A percentile compares a stretch with the other conserved stretches of the same genome.
Conservation (phyloP, 2,113 vertebrate genomes). For the Delphinus delphis region DNA sequence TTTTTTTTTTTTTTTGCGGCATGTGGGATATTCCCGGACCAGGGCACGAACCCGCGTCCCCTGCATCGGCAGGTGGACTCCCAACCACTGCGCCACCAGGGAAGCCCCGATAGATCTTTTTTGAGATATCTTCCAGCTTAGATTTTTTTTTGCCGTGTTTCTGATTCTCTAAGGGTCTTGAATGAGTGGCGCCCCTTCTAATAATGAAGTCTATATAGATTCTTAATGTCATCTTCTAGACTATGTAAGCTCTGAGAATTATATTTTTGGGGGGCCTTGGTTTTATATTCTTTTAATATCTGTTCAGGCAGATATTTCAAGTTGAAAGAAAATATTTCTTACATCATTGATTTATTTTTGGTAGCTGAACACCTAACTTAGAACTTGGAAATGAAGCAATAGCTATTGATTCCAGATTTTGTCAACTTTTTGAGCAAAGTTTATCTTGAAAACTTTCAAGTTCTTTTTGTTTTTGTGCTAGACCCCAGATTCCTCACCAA, state of each 20-base stretch:
- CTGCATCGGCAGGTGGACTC: no score
- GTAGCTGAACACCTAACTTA: not conserved
- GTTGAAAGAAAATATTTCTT: not conserved
- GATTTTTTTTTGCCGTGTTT: not conserved
- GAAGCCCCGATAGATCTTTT: not conserved
- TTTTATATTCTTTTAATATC: not conserved
- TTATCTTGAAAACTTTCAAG: not conserved
- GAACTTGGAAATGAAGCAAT: not conserved
- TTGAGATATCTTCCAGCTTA: not conserved
- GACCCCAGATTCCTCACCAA: not conserved
- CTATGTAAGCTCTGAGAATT: not conserved
- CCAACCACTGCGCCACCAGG: no score
- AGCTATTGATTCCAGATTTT: not conserved
- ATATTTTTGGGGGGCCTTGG: not conserved
- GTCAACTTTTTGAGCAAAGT: not conserved
- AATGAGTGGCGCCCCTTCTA: not conserved
- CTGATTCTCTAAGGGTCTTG: not conserved
- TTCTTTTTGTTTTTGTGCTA: slow-evolving; percentile 5
- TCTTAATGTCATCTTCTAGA: not conserved
- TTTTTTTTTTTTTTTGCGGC: not conserved
- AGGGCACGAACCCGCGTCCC: no score
- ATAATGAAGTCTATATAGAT: not conserved
- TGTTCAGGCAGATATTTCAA: not conserved
- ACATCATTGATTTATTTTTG: not conserved
- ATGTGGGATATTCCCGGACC: no score